Evolutionary conservation across 2,797 vertebrate species (phyloP), one percentile per base, ranked within the genome.

Genomic region (Catostomus latipinnis): DNA sequence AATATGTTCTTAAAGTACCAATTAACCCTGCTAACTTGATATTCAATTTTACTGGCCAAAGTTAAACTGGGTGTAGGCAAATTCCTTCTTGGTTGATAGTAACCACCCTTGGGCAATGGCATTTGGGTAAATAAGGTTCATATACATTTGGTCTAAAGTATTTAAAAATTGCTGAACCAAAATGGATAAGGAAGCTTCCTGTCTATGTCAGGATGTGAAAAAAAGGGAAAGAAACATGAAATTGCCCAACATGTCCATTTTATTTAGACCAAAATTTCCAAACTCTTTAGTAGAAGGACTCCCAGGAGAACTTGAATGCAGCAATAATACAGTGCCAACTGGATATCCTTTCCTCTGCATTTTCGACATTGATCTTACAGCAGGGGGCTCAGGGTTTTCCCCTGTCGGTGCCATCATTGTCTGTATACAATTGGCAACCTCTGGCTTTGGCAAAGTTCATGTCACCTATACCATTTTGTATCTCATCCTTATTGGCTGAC

Each of bases 401-500:
- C 69, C 45, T 14, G 12, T 46, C 67, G 65, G 50, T 57, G 7
- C 11, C 18, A 70, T 76, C 67, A 63, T 78, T 63, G 50, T 75
- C 50, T 63, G 14, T 4, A 14, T 49, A 60, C 34, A 78, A 13
- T 74, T 74, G 57, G 50, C 63, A 74, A 50, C 65, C 56, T 58
- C 48, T 6, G 54, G 65, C 63, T 74, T 68, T 82, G 76, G 70
- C 63, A 74, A 65, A 63, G 46, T 13, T 73, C 6, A 74, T 74
- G 58, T 82, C 70, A 77, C 69, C 56, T 68, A 61, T 76, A 74
- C 49, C 63, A 74, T 74, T 74, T 73, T 82, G 74, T 48, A 65
- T 70, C 43, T 57, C 52, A 62, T 53, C 54, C 60, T 74, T 52
- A 74, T 68, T 78, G 74, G 71, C 63, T 62, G 71, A 70, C 57